Conservation (phyloP, 1,140 invertebrate species). For the Triops longicaudatus region DNA sequence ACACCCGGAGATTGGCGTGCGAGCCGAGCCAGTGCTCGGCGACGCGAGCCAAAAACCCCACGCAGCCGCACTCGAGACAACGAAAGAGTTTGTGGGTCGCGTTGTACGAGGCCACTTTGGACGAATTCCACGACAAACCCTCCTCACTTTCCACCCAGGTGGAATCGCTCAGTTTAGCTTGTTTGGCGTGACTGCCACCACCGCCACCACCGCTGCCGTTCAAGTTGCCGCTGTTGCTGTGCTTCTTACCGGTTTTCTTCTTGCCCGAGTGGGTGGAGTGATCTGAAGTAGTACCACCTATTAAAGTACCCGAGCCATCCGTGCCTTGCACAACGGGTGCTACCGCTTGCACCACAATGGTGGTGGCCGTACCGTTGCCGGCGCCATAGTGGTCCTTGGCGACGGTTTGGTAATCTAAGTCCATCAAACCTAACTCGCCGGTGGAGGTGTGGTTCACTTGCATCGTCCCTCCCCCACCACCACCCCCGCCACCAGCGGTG, state of each 20-base stretch:
- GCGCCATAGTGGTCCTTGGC: slow-evolving; percentile 21
- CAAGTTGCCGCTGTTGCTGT: background rate
- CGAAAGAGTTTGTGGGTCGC: slow-evolving; percentile 49
- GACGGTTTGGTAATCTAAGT: slow-evolving; percentile 26
- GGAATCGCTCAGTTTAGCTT: slow-evolving; percentile 38
- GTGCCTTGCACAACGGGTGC: slow-evolving; percentile 23
- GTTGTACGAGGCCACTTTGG: slow-evolving; percentile 52
- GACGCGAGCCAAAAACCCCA: slow-evolving; percentile 63
- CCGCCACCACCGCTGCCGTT: slow-evolving; percentile 20
- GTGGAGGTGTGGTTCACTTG: slow-evolving; percentile 30
- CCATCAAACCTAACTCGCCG: slow-evolving; percentile 32
- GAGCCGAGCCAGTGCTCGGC: slow-evolving; percentile 76
- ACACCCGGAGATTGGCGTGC: slow-evolving; percentile 63
- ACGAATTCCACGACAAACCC: slow-evolving; percentile 56
- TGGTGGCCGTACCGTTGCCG: slow-evolving; percentile 25
- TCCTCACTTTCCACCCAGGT: slow-evolving; percentile 57
- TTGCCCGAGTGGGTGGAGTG: slow-evolving; percentile 9
- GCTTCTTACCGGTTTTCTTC: background rate
- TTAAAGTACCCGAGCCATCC: slow-evolving; percentile 25
- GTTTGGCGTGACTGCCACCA: slow-evolving; percentile 31
- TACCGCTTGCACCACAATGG: slow-evolving; percentile 30
- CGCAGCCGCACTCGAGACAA: slow-evolving; percentile 66
- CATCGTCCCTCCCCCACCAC: slow-evolving; percentile 20
- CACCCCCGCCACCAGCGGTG: slow-evolving; percentile 23
- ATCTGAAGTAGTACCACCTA: background rate